Percentiles rank a stretch among this genome's conserved stretches.
These are phyloP conservation scores for Hyposoter didymator DNA, from an alignment of 2,888 invertebrate genomes.

Conservation along the genomic window DNA sequence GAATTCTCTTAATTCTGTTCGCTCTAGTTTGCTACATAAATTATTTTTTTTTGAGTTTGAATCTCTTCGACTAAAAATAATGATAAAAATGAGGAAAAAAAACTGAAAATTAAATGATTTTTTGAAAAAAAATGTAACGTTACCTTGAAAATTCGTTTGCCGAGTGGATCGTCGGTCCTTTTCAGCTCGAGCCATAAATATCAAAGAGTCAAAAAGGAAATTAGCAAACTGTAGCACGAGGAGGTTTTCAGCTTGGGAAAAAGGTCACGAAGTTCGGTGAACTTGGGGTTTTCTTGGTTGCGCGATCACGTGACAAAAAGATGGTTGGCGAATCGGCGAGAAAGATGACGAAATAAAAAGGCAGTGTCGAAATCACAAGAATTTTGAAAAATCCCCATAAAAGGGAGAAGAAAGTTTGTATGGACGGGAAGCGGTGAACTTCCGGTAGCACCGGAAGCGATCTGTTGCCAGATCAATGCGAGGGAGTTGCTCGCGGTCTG, in stretches of 20 bases:
- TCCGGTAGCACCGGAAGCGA: conserved; percentile 1
- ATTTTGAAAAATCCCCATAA: neutral
- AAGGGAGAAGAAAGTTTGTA: neutral
- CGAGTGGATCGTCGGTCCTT: neutral
- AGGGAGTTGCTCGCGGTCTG: neutral
- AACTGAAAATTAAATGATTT: neutral
- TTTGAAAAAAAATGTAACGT: neutral
- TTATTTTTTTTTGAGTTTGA: neutral
- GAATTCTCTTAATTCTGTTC: neutral
- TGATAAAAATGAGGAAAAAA: neutral
- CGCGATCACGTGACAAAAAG: neutral
- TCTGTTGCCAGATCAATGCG: neutral
- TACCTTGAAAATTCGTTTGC: conserved; percentile 20
- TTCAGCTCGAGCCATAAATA: neutral
- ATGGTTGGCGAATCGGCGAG: neutral
- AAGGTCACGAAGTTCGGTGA: neutral
- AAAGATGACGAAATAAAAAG: neutral
- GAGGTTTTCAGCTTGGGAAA: neutral
- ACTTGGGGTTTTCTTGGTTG: neutral
- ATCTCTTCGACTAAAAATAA: neutral
- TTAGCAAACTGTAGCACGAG: neutral
- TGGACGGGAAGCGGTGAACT: neutral
- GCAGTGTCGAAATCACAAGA: neutral
- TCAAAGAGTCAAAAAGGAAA: neutral
- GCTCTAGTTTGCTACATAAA: neutral